phyloP scores from a whole-genome alignment of 2,113 vertebrate genomes.

The Motacilla tschutschensis region DNA sequence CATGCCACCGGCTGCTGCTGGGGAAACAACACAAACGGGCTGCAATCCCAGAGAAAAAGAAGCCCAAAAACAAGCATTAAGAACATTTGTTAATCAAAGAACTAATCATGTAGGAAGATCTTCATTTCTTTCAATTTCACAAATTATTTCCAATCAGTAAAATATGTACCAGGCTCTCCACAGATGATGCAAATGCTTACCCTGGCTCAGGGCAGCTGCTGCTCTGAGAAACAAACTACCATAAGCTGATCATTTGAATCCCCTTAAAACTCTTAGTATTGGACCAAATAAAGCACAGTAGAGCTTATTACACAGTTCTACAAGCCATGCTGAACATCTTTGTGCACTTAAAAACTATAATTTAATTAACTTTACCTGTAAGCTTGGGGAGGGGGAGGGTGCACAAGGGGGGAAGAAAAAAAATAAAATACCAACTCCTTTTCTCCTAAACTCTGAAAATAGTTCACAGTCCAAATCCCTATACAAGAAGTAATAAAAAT shows the following conservation, averaged over 20 bases:
- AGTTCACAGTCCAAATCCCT: slow-evolving; percentile 4
- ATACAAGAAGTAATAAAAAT: slow-evolving; percentile 44
- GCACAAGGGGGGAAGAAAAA: rapidly evolving
- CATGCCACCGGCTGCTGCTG: background rate
- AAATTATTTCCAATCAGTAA: slow-evolving; percentile 47
- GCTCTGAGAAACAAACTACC: slow-evolving; percentile 21
- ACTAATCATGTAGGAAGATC: background rate
- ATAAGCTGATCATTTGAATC: slow-evolving; percentile 4
- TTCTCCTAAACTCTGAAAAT: slow-evolving; percentile 24
- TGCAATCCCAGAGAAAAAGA: background rate
- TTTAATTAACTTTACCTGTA: slow-evolving; percentile 22
- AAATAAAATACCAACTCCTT: slow-evolving; percentile 45
- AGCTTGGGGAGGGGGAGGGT: background rate
- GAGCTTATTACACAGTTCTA: background rate
- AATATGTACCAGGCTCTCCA: slow-evolving; percentile 1
- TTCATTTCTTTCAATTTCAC: background rate
- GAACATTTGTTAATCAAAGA: slow-evolving; percentile 64
- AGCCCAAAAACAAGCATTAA: background rate
- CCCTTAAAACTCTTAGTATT: background rate
- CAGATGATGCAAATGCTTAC: slow-evolving; percentile 32
- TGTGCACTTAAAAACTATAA: background rate
- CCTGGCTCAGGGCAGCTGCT: slow-evolving; percentile 8
- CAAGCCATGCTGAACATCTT: background rate
- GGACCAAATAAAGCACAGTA: slow-evolving; percentile 11
- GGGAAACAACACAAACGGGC: background rate